These are phyloP conservation scores for Tolmerus cingulatus DNA, from an alignment of 2,888 invertebrate species.

Conservation along the genomic window DNA sequence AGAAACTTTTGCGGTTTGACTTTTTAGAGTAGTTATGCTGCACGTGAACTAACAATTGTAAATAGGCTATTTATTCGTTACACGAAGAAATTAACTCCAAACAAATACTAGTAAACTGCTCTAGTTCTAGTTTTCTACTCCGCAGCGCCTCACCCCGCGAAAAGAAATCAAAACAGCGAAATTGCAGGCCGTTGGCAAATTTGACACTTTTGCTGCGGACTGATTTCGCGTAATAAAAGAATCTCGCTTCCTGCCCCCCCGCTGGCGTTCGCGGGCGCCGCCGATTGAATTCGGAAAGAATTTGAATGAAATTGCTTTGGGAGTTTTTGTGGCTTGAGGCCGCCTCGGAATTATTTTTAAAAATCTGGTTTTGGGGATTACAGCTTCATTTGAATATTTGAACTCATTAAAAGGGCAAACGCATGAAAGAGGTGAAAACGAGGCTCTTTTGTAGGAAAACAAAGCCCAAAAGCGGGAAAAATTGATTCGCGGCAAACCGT, in stretches of 20 bases:
- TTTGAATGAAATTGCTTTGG: neutral
- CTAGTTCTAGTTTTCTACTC: neutral
- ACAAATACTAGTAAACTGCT: neutral
- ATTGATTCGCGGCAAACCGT: neutral
- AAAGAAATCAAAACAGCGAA: neutral
- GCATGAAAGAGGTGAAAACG: neutral
- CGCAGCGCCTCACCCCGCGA: neutral
- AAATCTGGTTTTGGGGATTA: neutral
- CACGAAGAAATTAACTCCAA: neutral
- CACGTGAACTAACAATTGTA: neutral
- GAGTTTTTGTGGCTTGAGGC: neutral
- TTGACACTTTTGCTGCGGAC: neutral
- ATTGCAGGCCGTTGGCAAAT: neutral
- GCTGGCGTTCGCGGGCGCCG: neutral
- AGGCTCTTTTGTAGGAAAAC: neutral
- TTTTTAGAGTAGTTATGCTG: neutral
- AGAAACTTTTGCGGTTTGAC: neutral
- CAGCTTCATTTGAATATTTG: neutral
- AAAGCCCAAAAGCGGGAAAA: neutral
- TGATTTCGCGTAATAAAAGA: neutral
- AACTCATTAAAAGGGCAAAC: neutral
- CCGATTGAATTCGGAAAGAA: neutral
- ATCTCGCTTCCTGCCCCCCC: neutral
- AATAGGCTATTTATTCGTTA: neutral
- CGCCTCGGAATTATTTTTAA: neutral